phyloP scores from a whole-genome alignment of 2,888 invertebrate species.

The Rosalia funebris region DNA sequence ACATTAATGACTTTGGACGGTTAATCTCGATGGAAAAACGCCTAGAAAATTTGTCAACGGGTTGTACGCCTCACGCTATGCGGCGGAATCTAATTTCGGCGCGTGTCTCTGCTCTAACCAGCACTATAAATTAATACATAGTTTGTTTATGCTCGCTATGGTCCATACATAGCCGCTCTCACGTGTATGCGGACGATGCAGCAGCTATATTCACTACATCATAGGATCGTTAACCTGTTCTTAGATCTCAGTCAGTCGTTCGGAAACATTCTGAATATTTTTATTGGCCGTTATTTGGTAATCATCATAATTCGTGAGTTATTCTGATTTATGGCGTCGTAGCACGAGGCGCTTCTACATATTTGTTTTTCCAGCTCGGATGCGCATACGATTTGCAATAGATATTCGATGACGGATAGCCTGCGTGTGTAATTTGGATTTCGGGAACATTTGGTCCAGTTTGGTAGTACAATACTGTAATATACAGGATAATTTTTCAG shows the following conservation, averaged over 20 bases:
- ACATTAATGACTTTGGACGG: background rate
- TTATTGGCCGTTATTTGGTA: slow-evolving; percentile 9
- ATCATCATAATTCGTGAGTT: slow-evolving; percentile 14
- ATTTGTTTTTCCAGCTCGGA: too few species aligned
- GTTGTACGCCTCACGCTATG: background rate
- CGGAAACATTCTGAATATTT: slow-evolving; percentile 10
- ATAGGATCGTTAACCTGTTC: slow-evolving; percentile 14
- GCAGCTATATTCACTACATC: slow-evolving; percentile 19
- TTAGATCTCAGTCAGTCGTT: background rate
- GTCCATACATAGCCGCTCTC: slow-evolving; percentile 47
- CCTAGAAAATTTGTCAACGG: slow-evolving; percentile 8
- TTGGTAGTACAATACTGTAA: background rate
- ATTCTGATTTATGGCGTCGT: slow-evolving; percentile 5
- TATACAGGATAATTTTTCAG: background rate
- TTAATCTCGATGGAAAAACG: slow-evolving; percentile 9
- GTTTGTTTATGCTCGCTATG: slow-evolving; percentile 48
- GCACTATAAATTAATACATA: slow-evolving; percentile 46
- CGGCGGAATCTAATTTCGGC: slow-evolving; percentile 41
- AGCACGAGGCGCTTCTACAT: background rate
- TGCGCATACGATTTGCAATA: too few species aligned
- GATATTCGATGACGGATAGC: too few species aligned
- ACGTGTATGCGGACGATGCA: slow-evolving; percentile 44
- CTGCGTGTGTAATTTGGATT: background rate
- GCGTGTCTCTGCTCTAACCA: slow-evolving; percentile 37
- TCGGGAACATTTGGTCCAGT: background rate